Evolutionary conservation across 2,113 vertebrate species (phyloP).

Genomic region (Neolamprologus toae): DNA sequence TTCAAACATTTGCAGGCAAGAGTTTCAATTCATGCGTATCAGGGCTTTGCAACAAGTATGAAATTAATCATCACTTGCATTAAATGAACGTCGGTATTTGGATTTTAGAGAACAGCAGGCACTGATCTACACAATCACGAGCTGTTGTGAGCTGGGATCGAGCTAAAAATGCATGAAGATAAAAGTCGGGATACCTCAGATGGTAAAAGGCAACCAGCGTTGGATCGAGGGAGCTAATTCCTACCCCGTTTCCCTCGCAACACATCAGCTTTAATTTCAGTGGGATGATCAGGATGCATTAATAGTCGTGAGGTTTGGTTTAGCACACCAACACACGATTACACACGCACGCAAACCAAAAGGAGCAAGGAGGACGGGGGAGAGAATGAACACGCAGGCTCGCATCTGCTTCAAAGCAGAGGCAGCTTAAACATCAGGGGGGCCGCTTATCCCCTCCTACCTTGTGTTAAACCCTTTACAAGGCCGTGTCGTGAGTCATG

Average conservation of each 20-base stretch:
- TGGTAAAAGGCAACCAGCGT: conserved; percentile 14
- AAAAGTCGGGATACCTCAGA: not conserved
- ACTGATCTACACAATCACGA: conserved; percentile 5
- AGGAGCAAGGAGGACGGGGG: not conserved
- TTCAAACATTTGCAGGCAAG: not conserved
- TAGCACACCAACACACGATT: not conserved
- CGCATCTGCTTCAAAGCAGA: conserved; percentile 52
- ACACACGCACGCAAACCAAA: not conserved
- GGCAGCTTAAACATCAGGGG: conserved; percentile 54
- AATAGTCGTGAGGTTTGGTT: conserved; percentile 50
- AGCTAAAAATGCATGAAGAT: not conserved
- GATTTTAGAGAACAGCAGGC: conserved; percentile 8
- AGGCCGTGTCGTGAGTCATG: conserved; percentile 61
- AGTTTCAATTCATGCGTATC: conserved; percentile 56
- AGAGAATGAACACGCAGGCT: not conserved
- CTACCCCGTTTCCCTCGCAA: conserved; percentile 41
- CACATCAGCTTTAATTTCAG: conserved; percentile 57
- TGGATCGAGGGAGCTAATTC: conserved; percentile 16
- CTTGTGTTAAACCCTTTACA: conserved; percentile 60
- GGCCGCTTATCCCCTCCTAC: conserved; percentile 66
- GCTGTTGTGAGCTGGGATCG: not conserved
- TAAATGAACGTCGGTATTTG: not conserved
- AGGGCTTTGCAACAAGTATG: conserved; percentile 46
- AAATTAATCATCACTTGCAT: conserved; percentile 46
- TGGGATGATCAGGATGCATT: conserved; percentile 55